These are phyloP conservation scores for Bellardia bayeri DNA, from an alignment of 2,888 invertebrate species.

Conservation along the genomic window DNA sequence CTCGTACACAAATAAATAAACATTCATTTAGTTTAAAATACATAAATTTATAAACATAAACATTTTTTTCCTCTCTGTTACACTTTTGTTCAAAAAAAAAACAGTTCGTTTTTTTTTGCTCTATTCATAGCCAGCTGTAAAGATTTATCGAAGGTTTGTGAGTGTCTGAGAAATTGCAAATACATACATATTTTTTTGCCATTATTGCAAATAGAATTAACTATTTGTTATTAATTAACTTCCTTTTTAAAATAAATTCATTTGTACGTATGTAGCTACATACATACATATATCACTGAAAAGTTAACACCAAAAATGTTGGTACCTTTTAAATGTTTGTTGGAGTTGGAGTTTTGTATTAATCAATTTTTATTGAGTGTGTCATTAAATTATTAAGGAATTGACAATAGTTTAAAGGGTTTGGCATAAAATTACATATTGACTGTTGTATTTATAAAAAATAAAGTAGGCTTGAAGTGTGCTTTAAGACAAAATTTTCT, in stretches of 20 bases:
- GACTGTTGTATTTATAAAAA: no score
- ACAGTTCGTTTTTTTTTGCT: neutral
- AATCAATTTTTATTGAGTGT: neutral
- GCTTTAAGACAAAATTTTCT: no score
- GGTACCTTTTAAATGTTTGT: no score
- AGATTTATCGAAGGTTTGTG: neutral
- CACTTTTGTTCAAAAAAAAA: constrained; percentile 19
- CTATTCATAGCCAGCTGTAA: constrained; percentile 28
- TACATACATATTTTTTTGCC: neutral
- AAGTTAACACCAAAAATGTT: no score
- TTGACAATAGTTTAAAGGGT: neutral
- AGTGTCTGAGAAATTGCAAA: neutral
- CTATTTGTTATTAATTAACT: constrained; percentile 18
- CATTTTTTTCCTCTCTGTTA: constrained; percentile 25
- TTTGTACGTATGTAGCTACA: no score
- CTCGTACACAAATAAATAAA: constrained; percentile 53
- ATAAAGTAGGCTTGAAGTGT: no score
- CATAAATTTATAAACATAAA: constrained; percentile 50
- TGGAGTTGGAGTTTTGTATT: neutral
- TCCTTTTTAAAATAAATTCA: neutral
- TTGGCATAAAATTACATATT: neutral
- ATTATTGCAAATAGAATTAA: constrained; percentile 21
- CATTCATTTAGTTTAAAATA: constrained; percentile 60
- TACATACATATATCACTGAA: no score
- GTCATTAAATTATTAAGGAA: neutral